phyloP scores from a whole-genome alignment of 2,888 invertebrate species.

The Acrobasis repandana region DNA sequence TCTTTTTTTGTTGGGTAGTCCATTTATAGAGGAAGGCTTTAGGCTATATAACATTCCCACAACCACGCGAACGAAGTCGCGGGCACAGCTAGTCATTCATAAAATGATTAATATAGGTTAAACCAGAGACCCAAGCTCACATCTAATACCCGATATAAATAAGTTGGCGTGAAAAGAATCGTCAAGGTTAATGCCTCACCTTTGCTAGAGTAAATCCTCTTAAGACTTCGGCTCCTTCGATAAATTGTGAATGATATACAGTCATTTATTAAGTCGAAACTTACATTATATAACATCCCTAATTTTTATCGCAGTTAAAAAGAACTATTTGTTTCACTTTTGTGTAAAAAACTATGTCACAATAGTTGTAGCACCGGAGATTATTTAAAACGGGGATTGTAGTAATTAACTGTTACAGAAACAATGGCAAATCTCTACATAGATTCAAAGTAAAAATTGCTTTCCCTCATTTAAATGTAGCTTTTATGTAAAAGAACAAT shows the following conservation, averaged over 20 bases:
- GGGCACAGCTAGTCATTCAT: not conserved
- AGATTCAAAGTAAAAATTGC: conserved; percentile 27
- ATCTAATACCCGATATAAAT: not conserved
- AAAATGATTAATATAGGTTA: not conserved
- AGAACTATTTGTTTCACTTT: not conserved
- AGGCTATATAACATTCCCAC: too few species aligned
- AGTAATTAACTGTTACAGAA: conserved; percentile 21
- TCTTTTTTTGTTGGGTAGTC: too few species aligned
- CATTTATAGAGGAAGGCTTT: too few species aligned
- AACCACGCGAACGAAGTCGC: too few species aligned
- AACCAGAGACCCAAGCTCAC: not conserved
- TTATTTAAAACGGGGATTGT: conserved; percentile 7
- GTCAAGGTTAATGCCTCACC: conserved; percentile 9
- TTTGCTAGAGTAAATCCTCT: conserved; percentile 16
- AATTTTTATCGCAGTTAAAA: too few species aligned
- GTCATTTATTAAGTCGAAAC: too few species aligned
- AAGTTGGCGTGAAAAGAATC: not conserved
- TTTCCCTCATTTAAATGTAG: conserved; percentile 35
- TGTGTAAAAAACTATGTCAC: not conserved
- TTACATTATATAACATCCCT: too few species aligned
- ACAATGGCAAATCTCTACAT: conserved; percentile 24
- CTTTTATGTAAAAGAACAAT: conserved; percentile 35
- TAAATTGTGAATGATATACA: not conserved
- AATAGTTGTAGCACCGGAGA: conserved; percentile 6
- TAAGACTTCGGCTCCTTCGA: conserved; percentile 1